These are phyloP conservation scores for Regulus satrapa DNA, from an alignment of 2,113 vertebrate genomes.

Conservation along the genomic window DNA sequence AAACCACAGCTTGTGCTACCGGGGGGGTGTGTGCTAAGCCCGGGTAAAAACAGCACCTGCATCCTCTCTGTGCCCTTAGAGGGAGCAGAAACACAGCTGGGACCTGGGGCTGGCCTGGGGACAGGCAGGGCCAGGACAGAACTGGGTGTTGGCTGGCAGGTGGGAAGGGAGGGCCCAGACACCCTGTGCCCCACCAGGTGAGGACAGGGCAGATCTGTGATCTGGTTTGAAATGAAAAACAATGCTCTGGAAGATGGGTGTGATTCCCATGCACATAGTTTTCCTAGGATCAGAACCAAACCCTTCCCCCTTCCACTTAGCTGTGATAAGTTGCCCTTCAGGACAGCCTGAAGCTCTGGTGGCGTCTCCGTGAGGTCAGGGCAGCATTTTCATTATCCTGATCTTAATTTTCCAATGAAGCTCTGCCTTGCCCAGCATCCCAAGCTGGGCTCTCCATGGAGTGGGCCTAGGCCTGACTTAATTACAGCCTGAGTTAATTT, in stretches of 20 bases:
- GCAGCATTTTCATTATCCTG: background rate
- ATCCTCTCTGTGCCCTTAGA: fast-evolving
- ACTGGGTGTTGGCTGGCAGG: fast-evolving
- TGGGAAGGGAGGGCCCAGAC: background rate
- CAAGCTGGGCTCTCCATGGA: background rate
- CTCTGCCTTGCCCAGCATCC: background rate
- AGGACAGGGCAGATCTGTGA: background rate
- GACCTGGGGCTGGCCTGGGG: background rate
- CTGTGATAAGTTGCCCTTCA: background rate
- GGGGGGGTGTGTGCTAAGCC: fast-evolving
- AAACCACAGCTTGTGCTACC: fast-evolving
- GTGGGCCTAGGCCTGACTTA: background rate
- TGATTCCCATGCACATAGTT: background rate
- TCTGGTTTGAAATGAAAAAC: background rate
- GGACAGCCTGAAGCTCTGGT: background rate
- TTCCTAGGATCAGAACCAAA: background rate
- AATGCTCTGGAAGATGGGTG: background rate
- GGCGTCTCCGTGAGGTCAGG: background rate
- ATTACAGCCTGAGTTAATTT: background rate
- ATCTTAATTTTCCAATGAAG: background rate
- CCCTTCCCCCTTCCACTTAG: background rate
- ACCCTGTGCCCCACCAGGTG: background rate
- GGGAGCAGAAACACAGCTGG: background rate
- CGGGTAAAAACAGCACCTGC: background rate
- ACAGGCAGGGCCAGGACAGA: background rate